These are phyloP conservation scores for Lutjanus erythropterus DNA, from an alignment of 2,113 vertebrate species.

Conservation along the genomic window DNA sequence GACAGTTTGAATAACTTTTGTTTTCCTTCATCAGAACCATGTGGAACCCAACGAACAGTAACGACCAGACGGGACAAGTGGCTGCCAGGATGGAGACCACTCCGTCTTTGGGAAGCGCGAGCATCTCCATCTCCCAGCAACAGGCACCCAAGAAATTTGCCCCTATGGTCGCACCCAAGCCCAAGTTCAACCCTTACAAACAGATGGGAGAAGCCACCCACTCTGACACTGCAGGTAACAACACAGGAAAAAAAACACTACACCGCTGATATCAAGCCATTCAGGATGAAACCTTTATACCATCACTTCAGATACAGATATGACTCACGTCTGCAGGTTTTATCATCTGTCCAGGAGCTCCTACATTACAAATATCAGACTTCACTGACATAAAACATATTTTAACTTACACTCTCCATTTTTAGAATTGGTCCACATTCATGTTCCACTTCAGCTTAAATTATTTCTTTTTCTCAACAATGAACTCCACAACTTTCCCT, in stretches of 20 bases:
- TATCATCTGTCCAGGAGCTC: neutral
- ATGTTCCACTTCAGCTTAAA: neutral
- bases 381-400: neutral
- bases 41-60: constrained; percentile 91
- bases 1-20: neutral
- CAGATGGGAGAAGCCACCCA: constrained; percentile 62
- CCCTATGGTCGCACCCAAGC: constrained; percentile 95
- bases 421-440: neutral
- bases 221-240: constrained; percentile 79
- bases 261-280: too few relatives aligned
- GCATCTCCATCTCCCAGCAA: constrained; percentile 95
- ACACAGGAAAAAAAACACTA: neutral
- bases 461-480: neutral
- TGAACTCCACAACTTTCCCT: neutral
- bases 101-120: constrained; percentile 91
- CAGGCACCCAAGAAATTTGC: constrained; percentile 97
- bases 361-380: neutral
- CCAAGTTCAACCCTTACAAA: constrained; percentile 96
- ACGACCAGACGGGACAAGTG: constrained; percentile 90
- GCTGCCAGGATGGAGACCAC: constrained; percentile 97
- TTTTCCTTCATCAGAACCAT: constrained; percentile 81
- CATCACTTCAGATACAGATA: too few relatives aligned
- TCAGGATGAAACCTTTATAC: too few relatives aligned
- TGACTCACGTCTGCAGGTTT: too few relatives aligned
- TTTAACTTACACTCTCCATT: neutral